phyloP scores from a whole-genome alignment of 2,888 invertebrate species.

The Lasioglossum calceatum region DNA sequence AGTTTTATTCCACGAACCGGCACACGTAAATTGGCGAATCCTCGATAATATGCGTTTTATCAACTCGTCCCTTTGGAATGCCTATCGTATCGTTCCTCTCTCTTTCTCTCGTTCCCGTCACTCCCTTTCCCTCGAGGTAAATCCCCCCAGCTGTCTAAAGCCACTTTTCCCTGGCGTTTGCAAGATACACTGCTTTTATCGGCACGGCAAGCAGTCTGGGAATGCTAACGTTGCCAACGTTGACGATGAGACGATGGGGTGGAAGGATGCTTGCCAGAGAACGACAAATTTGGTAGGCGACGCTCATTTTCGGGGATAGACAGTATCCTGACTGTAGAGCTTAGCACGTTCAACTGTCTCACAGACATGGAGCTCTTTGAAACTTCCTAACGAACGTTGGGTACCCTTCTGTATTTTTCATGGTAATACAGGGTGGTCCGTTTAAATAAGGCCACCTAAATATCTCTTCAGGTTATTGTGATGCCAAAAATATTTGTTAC shows the following conservation, averaged over 20 bases:
- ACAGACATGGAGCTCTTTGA: not conserved
- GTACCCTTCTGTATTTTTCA: too few relatives aligned
- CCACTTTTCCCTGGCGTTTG: conserved; percentile 64
- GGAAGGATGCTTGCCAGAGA: conserved; percentile 36
- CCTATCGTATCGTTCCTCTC: conserved; percentile 42
- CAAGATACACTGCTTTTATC: conserved; percentile 69
- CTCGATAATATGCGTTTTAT: conserved; percentile 59
- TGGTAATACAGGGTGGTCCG: too few relatives aligned
- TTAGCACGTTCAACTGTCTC: not conserved
- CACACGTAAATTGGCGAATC: conserved; percentile 50
- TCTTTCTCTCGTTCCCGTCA: not conserved
- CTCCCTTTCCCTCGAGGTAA: conserved; percentile 35
- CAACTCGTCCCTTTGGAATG: conserved; percentile 55
- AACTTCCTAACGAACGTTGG: not conserved
- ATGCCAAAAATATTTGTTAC: too few relatives aligned
- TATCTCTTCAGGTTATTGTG: too few relatives aligned
- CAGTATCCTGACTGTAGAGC: not conserved
- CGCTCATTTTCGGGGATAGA: not conserved
- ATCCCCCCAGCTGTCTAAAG: conserved; percentile 64
- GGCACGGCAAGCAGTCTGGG: conserved; percentile 58
- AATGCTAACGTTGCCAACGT: conserved; percentile 57
- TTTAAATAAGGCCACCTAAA: too few relatives aligned
- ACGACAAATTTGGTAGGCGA: conserved; percentile 26
- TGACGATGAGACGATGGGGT: conserved; percentile 43
- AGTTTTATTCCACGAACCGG: conserved; percentile 11